Conservation (phyloP, 2,797 vertebrate species). For the Falco peregrinus region DNA sequence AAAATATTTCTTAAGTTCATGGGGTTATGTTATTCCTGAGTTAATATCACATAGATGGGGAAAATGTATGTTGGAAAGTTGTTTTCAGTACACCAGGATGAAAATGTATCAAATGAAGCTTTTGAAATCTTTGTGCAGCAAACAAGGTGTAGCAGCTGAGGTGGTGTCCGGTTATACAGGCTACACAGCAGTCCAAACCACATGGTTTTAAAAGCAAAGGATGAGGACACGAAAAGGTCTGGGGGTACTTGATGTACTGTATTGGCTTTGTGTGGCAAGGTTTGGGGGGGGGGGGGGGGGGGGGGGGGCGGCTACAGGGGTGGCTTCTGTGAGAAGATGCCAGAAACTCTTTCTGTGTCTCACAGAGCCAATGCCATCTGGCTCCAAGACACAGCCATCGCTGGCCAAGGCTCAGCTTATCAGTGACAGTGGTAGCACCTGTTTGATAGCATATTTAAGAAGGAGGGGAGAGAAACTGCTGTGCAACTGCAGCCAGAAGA, state of each 20-base stretch:
- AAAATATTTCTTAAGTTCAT: background rate
- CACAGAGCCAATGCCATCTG: accelerated
- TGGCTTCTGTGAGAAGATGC: background rate
- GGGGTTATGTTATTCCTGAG: background rate
- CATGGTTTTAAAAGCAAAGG: background rate
- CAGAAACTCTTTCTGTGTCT: background rate
- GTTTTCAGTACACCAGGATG: background rate
- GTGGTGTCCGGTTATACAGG: background rate
- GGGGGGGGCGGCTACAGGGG: background rate
- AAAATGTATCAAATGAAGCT: background rate
- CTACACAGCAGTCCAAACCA: background rate
- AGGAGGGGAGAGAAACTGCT: background rate
- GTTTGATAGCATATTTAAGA: background rate
- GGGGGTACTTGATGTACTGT: background rate
- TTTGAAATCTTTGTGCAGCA: background rate
- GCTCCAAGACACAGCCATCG: accelerated
- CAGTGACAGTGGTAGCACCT: accelerated
- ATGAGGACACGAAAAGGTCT: background rate
- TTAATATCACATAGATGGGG: background rate
- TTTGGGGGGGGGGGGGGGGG: background rate
- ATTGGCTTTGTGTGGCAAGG: background rate
- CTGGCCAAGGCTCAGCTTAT: background rate
- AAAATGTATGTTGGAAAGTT: background rate
- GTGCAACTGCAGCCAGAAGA: background rate
- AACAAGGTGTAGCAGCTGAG: background rate